These are phyloP conservation scores for Tyria jacobaeae DNA, from an alignment of 2,888 invertebrate genomes.

Conservation along the genomic window DNA sequence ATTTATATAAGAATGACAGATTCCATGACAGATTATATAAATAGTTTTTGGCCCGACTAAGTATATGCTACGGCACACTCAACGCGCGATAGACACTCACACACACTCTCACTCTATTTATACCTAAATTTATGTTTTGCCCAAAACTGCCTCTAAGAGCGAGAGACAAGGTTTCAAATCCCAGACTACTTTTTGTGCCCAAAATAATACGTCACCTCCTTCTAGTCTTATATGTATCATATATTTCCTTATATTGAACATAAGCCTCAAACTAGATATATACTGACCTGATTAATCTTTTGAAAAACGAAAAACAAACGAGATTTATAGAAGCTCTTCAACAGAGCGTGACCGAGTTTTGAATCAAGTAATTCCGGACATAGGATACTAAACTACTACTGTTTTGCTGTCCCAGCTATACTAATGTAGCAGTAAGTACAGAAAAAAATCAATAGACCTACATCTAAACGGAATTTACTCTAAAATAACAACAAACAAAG, in stretches of 20 bases:
- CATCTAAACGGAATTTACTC: background rate
- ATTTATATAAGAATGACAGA: no score
- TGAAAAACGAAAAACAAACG: background rate
- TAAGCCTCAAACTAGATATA: background rate
- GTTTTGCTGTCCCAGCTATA: background rate
- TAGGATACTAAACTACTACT: background rate
- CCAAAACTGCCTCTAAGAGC: no score
- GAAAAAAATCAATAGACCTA: background rate
- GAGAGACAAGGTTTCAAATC: no score
- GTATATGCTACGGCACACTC: no score
- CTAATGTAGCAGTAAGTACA: background rate
- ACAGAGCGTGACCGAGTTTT: background rate
- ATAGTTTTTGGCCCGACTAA: no score
- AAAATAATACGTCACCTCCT: no score
- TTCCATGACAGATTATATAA: no score
- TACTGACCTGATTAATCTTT: background rate
- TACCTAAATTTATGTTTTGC: no score
- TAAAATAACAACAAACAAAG: background rate
- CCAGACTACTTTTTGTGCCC: no score
- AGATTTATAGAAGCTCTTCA: background rate
- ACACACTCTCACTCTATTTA: no score
- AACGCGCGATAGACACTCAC: no score
- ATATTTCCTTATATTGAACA: background rate
- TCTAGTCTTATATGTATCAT: background rate
- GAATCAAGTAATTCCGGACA: no score